Evolutionary conservation across 2,888 invertebrate species (phyloP).

Genomic region (Drosophila demipolita): DNA sequence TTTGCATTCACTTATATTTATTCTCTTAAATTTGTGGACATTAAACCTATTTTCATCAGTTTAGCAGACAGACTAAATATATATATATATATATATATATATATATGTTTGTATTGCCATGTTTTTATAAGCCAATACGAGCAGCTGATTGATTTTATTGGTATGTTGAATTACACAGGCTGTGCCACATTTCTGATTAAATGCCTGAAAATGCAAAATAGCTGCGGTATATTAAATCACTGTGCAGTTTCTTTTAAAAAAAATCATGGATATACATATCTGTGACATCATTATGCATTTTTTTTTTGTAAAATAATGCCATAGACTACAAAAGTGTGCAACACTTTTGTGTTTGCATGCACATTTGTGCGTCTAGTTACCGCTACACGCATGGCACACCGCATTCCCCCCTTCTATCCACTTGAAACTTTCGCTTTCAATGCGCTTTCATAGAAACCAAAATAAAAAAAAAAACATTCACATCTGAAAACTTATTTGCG

Average conservation of each 20-base stretch:
- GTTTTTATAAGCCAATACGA: slow-evolving; percentile 4
- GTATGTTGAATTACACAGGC: background rate
- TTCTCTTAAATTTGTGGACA: slow-evolving; percentile 37
- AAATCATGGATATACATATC: background rate
- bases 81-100: slow-evolving; percentile 3
- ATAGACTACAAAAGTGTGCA: slow-evolving; percentile 41
- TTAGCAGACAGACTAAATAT: background rate
- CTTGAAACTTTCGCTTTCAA: slow-evolving; percentile 64
- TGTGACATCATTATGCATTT: slow-evolving; percentile 2
- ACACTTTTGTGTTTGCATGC: slow-evolving; percentile 45
- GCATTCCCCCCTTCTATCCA: slow-evolving; percentile 13
- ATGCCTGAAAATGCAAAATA: background rate
- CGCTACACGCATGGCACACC: slow-evolving; percentile 6
- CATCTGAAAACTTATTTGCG: slow-evolving; percentile 18
- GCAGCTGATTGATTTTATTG: slow-evolving; percentile 6
- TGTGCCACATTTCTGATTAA: background rate
- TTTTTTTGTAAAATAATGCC: slow-evolving; percentile 4
- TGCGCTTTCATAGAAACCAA: slow-evolving; percentile 42
- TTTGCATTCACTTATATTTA: slow-evolving; percentile 16
- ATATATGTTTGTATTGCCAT: slow-evolving; percentile 29
- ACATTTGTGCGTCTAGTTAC: slow-evolving; percentile 41
- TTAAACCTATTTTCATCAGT: slow-evolving; percentile 37
- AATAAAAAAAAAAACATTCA: slow-evolving; percentile 15
- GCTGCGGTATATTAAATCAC: background rate
- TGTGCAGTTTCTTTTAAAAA: background rate